Percentiles rank a stretch among this genome's conserved stretches.
phyloP scores from a whole-genome alignment of 2,888 invertebrate genomes.

The Pandemis corylana region DNA sequence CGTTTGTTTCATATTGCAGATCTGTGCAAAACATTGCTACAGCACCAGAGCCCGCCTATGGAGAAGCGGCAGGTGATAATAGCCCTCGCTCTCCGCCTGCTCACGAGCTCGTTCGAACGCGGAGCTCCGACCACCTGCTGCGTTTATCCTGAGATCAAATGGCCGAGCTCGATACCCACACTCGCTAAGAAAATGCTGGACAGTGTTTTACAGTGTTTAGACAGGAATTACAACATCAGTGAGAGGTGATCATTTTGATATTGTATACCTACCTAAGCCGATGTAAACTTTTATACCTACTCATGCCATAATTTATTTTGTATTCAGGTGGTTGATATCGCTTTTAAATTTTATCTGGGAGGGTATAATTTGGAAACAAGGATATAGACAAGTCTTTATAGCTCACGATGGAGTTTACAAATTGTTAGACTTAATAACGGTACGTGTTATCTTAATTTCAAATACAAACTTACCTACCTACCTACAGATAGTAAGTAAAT shows the following conservation, averaged over 20 bases:
- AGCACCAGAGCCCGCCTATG: conserved; percentile 64
- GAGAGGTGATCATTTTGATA: conserved; percentile 59
- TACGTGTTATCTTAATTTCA: conserved; percentile 48
- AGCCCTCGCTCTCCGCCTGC: conserved; percentile 58
- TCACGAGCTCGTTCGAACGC: conserved; percentile 56
- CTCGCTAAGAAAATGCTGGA: conserved; percentile 62
- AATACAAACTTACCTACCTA: too few species aligned
- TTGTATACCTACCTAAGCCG: neutral
- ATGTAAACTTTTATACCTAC: neutral
- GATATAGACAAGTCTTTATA: conserved; percentile 63
- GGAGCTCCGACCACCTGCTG: conserved; percentile 53
- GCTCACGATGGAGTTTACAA: conserved; percentile 68
- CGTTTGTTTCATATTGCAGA: conserved; percentile 50
- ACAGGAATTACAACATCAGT: conserved; percentile 61
- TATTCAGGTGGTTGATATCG: conserved; percentile 69
- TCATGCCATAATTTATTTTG: conserved; percentile 1
- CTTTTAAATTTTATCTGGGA: conserved; percentile 77
- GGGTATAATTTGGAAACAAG: conserved; percentile 67
- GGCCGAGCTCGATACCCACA: conserved; percentile 60
- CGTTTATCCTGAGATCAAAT: conserved; percentile 65
- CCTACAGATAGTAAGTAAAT: too few species aligned
- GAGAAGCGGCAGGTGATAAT: conserved; percentile 68
- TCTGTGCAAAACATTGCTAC: conserved; percentile 63
- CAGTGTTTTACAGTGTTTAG: conserved; percentile 57
- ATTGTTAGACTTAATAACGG: conserved; percentile 73